Evolutionary conservation across 2,888 invertebrate species (phyloP).

Genomic region (Rhyacophila evoluta): DNA sequence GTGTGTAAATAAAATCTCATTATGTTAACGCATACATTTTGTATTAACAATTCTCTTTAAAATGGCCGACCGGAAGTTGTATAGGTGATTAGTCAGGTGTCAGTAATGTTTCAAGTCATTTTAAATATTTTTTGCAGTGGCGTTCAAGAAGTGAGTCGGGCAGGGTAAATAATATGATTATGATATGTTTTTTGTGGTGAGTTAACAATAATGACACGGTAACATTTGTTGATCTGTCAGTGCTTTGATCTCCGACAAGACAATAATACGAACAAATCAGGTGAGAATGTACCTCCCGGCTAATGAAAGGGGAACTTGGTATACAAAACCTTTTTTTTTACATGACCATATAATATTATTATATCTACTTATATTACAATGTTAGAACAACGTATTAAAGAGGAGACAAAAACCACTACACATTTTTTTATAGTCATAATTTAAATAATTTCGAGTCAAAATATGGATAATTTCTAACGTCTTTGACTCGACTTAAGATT

Average conservation of each 20-base stretch:
- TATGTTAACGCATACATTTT: background rate
- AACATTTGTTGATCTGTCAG: slow-evolving; percentile 24
- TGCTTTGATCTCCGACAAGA: slow-evolving; percentile 15
- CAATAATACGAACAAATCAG: slow-evolving; percentile 19
- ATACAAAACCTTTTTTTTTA: too few relatives aligned
- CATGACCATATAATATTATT: too few relatives aligned
- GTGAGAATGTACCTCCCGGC: slow-evolving; percentile 24
- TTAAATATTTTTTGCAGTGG: background rate
- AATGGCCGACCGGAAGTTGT: background rate
- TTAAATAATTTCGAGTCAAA: too few relatives aligned
- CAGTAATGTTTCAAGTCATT: background rate
- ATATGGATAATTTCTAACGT: too few relatives aligned
- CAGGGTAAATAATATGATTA: slow-evolving; percentile 8
- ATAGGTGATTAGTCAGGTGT: background rate
- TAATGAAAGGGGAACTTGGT: background rate
- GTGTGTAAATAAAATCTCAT: too few relatives aligned
- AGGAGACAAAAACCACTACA: too few relatives aligned
- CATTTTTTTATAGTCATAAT: too few relatives aligned
- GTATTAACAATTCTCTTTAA: background rate
- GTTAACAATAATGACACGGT: slow-evolving; percentile 22
- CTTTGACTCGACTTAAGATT: too few relatives aligned
- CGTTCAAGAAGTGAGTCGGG: background rate
- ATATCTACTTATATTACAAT: too few relatives aligned
- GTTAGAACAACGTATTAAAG: too few relatives aligned
- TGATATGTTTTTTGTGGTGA: slow-evolving; percentile 17